These are phyloP conservation scores for Lucifuga dentata DNA, from an alignment of 2,113 vertebrate genomes.

Conservation along the genomic window DNA sequence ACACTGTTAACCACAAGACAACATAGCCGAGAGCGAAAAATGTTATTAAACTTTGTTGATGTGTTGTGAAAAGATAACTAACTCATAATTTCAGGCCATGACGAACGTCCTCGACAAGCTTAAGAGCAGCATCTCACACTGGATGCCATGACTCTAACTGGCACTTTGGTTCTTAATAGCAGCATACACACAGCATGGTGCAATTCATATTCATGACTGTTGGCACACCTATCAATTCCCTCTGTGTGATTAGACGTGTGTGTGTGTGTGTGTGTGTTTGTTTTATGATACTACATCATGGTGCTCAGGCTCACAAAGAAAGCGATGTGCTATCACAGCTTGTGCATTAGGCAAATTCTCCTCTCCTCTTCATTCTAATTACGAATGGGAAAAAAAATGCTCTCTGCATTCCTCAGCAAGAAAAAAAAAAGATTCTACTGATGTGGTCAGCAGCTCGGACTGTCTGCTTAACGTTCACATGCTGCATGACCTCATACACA, in stretches of 20 bases:
- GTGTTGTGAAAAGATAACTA: slow-evolving; percentile 12
- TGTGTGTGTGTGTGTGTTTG: slow-evolving; percentile 49
- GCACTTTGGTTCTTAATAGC: slow-evolving; percentile 31
- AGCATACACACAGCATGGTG: slow-evolving; percentile 51
- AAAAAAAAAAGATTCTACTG: background rate
- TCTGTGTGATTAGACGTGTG: slow-evolving; percentile 34
- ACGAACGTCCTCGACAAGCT: slow-evolving; percentile 1
- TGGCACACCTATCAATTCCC: slow-evolving; percentile 33
- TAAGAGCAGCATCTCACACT: slow-evolving; percentile 26
- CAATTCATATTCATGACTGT: slow-evolving; percentile 41
- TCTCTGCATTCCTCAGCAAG: background rate
- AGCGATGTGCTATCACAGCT: slow-evolving; percentile 18
- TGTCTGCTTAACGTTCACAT: background rate
- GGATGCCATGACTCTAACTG: slow-evolving; percentile 11
- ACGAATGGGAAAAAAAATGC: slow-evolving; percentile 2
- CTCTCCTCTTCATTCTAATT: slow-evolving; percentile 4
- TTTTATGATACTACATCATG: slow-evolving; percentile 17
- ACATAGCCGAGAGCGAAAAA: slow-evolving; percentile 8
- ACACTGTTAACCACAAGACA: background rate
- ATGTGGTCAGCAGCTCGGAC: background rate
- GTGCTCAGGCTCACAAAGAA: slow-evolving; percentile 20
- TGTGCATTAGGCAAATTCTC: background rate
- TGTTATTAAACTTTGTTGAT: slow-evolving; percentile 22
- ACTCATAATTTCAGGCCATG: slow-evolving; percentile 34
- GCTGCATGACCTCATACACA: background rate